These are phyloP conservation scores for human DNA, from an alignment of 2,113 vertebrate species.

Conservation along the genomic window DNA sequence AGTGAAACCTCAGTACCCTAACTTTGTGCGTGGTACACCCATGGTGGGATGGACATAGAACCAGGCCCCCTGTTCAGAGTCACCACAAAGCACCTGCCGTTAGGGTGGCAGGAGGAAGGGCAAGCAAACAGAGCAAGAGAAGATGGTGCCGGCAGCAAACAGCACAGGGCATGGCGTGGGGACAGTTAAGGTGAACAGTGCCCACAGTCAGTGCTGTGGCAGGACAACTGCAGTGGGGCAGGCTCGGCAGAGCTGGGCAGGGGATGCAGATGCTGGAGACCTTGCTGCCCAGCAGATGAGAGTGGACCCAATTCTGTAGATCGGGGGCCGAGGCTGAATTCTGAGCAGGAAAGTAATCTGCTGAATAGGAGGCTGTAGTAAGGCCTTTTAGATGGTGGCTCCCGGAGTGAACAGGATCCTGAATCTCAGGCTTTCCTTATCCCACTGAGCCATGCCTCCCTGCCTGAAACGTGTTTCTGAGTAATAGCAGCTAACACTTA, in stretches of 20 bases:
- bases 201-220: not conserved
- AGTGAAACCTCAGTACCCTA: not conserved
- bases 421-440: not conserved
- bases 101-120: not conserved
- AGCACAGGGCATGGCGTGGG: not conserved
- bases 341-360: not conserved
- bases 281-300: not conserved
- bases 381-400: not conserved
- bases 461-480: not conserved
- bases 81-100: not conserved
- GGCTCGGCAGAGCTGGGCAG: not conserved
- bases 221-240: not conserved
- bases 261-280: too few relatives aligned
- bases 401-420: not conserved
- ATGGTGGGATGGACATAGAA: not conserved
- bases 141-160: fast-evolving
- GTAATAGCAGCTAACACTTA: not conserved
- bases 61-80: not conserved
- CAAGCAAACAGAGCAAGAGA: not conserved
- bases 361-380: not conserved
- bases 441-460: not conserved
- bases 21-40: fast-evolving
- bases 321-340: not conserved
- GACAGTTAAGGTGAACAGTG: not conserved
- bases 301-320: not conserved